Conservation (phyloP, 2,113 vertebrate genomes). For the Gavialis gangeticus region DNA sequence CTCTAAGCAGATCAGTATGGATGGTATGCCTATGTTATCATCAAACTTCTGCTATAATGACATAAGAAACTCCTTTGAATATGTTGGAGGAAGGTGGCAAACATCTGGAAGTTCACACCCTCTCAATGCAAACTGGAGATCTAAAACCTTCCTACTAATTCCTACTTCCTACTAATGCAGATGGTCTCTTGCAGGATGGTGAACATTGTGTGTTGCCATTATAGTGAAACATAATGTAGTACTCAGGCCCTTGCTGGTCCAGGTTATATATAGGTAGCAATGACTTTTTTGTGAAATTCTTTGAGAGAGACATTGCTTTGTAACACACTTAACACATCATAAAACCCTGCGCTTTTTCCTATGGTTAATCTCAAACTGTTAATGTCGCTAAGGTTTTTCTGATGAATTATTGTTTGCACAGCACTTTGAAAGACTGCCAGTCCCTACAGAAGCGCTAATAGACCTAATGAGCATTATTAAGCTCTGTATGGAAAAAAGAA, state of each 20-base stretch:
- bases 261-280: not conserved
- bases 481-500: not conserved
- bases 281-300: not conserved
- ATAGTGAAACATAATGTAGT: not conserved
- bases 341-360: not conserved
- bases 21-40: not conserved
- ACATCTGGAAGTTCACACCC: not conserved
- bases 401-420: not conserved
- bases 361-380: not conserved
- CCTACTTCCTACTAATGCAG: not conserved
- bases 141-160: not conserved
- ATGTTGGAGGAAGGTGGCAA: not conserved
- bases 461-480: slow-evolving; percentile 11
- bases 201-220: not conserved
- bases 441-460: not conserved
- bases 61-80: not conserved
- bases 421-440: slow-evolving; percentile 9
- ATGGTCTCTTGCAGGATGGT: not conserved
- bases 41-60: too few species aligned
- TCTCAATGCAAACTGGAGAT: not conserved
- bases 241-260: not conserved
- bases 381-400: not conserved
- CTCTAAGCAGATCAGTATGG: not conserved
- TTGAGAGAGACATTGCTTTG: not conserved
- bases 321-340: not conserved